These are phyloP conservation scores for Pasiphila rectangulata DNA, from an alignment of 2,888 invertebrate genomes.

Conservation along the genomic window DNA sequence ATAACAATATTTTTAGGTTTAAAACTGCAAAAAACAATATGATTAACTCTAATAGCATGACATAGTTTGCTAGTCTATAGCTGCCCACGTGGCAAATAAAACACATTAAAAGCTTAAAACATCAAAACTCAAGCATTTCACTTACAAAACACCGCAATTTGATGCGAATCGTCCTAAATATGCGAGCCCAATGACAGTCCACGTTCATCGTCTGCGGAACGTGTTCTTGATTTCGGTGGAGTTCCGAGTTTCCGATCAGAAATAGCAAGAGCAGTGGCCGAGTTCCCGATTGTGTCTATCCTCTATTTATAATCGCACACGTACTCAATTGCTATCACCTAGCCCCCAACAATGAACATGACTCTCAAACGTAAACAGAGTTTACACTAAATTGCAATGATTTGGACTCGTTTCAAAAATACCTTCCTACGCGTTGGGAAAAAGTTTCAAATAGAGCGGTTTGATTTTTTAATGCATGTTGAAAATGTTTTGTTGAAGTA, in stretches of 20 bases:
- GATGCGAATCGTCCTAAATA: slow-evolving; percentile 49
- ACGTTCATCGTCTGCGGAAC: slow-evolving; percentile 47
- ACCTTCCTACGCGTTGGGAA: slow-evolving; percentile 41
- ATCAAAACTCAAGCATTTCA: slow-evolving; percentile 15
- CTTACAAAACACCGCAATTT: slow-evolving; percentile 43
- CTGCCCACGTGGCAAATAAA: background rate
- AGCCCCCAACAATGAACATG: slow-evolving; percentile 51
- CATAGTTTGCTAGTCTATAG: too few relatives aligned
- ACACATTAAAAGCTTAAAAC: slow-evolving; percentile 1
- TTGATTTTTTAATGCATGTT: background rate
- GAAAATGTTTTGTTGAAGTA: too few relatives aligned
- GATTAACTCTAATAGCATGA: too few relatives aligned
- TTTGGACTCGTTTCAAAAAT: slow-evolving; percentile 52
- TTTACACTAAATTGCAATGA: slow-evolving; percentile 42
- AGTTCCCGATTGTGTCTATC: slow-evolving; percentile 58
- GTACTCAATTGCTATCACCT: slow-evolving; percentile 47
- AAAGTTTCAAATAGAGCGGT: slow-evolving; percentile 14
- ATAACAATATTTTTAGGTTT: too few relatives aligned
- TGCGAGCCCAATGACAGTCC: slow-evolving; percentile 51
- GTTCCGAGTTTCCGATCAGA: slow-evolving; percentile 60
- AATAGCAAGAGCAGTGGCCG: slow-evolving; percentile 71
- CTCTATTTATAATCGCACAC: slow-evolving; percentile 66
- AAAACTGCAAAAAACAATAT: too few relatives aligned
- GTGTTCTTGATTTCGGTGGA: slow-evolving; percentile 62
- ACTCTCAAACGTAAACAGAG: slow-evolving; percentile 44